Percentiles rank a stretch among this genome's conserved stretches.
These are phyloP conservation scores for Rattus rattus DNA, from an alignment of 2,113 vertebrate species.

Conservation along the genomic window DNA sequence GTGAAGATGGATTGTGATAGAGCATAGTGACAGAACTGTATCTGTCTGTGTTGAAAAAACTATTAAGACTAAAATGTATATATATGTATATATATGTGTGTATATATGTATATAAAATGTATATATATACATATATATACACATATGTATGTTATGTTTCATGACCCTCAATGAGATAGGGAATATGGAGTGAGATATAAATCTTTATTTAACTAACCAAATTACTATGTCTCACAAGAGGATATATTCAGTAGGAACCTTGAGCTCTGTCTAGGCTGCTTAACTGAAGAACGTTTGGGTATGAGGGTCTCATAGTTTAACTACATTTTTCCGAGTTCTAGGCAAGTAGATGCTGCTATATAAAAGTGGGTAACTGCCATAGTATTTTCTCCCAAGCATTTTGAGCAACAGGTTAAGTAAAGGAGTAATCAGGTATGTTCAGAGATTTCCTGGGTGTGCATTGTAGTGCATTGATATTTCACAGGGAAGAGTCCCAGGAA, in stretches of 20 bases:
- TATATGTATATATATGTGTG: neutral
- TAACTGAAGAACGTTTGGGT: neutral
- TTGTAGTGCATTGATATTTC: neutral
- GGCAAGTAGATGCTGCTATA: neutral
- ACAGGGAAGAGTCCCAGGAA: neutral
- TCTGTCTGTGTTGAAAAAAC: neutral
- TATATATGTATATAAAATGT: too few species aligned
- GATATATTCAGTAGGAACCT: neutral
- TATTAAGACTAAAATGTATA: neutral
- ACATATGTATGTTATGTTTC: neutral
- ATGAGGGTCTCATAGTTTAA: neutral
- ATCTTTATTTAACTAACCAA: neutral
- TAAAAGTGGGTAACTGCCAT: neutral
- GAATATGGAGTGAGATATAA: neutral
- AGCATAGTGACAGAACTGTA: neutral
- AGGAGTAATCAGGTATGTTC: neutral
- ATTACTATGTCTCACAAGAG: neutral
- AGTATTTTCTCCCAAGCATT: neutral
- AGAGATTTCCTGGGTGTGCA: neutral
- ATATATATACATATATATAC: neutral
- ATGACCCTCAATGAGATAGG: neutral
- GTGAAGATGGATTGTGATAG: neutral
- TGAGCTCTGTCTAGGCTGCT: neutral
- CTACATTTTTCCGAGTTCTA: neutral
- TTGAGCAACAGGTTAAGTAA: neutral